Conservation (phyloP, 1,140 invertebrate species). For the Drosophila sucinea region DNA sequence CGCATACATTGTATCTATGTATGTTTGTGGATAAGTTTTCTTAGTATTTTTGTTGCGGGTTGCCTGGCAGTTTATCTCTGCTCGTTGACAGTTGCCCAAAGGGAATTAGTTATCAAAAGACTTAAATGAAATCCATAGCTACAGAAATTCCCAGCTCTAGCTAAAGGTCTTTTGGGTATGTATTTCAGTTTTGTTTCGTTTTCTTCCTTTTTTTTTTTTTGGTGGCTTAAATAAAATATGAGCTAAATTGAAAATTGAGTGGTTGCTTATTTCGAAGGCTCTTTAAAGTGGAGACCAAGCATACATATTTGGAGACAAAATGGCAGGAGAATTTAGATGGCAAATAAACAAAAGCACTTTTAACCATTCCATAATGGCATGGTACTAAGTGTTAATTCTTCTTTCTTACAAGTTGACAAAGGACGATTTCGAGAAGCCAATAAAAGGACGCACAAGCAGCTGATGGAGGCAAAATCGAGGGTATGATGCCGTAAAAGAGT, state of each 20-base stretch:
- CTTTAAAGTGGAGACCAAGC: slow-evolving; percentile 20
- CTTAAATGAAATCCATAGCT: slow-evolving; percentile 70
- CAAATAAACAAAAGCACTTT: not conserved
- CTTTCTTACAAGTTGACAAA: too few relatives aligned
- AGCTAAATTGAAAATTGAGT: slow-evolving; percentile 49
- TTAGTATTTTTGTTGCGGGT: slow-evolving; percentile 35
- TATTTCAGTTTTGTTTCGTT: slow-evolving; percentile 23
- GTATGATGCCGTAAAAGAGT: too few relatives aligned
- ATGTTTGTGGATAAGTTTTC: not conserved
- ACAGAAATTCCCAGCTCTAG: slow-evolving; percentile 29
- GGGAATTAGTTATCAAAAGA: slow-evolving; percentile 80
- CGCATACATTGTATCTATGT: slow-evolving; percentile 19
- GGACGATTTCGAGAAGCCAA: too few relatives aligned
- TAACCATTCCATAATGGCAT: too few relatives aligned
- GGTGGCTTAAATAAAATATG: slow-evolving; percentile 62
- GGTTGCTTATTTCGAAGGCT: slow-evolving; percentile 6
- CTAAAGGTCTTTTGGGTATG: slow-evolving; percentile 11
- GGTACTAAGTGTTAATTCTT: too few relatives aligned
- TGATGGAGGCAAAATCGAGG: too few relatives aligned
- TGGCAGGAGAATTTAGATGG: not conserved
- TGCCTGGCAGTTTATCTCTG: slow-evolving; percentile 75
- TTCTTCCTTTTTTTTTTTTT: slow-evolving; percentile 20
- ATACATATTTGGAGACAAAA: not conserved
- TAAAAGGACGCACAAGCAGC: too few relatives aligned
- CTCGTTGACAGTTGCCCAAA: slow-evolving; percentile 74